These are phyloP conservation scores for Caenorhabditis sp. DNA, from an alignment of 2,888 invertebrate genomes.

Conservation along the genomic window DNA sequence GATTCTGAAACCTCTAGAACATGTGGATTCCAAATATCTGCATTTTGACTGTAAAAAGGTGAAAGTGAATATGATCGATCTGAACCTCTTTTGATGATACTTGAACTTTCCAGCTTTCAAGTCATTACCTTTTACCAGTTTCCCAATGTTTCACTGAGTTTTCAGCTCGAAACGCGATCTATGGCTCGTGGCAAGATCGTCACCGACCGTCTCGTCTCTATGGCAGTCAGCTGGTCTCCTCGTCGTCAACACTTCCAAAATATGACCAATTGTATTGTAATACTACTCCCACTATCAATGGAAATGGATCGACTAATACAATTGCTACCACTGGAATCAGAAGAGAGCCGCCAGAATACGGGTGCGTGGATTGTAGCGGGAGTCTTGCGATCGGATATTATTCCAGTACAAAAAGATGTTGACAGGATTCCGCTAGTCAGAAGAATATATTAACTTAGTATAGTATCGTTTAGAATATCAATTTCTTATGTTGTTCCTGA, in stretches of 20 bases:
- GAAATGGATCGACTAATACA: conserved; percentile 44
- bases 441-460: too few species aligned
- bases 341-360: conserved; percentile 63
- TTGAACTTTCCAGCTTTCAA: too few species aligned
- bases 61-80: too few species aligned
- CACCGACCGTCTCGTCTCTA: conserved; percentile 27
- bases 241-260: conserved; percentile 50
- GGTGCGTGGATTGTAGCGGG: conserved; percentile 18
- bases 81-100: too few species aligned
- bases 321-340: conserved; percentile 49
- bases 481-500: too few species aligned
- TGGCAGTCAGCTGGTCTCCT: conserved; percentile 43
- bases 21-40: too few species aligned
- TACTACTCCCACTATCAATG: conserved; percentile 21
- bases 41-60: too few species aligned
- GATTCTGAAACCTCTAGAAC: too few species aligned
- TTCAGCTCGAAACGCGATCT: conserved; percentile 57
- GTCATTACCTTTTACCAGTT: too few species aligned
- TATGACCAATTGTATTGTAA: conserved; percentile 65
- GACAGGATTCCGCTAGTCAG: not conserved
- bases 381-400: not conserved
- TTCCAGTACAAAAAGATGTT: not conserved
- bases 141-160: conserved; percentile 12
- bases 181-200: conserved; percentile 66
- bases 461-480: not conserved